Evolutionary conservation across 1,140 invertebrate species (phyloP).

Genomic region (Apis mellifera): DNA sequence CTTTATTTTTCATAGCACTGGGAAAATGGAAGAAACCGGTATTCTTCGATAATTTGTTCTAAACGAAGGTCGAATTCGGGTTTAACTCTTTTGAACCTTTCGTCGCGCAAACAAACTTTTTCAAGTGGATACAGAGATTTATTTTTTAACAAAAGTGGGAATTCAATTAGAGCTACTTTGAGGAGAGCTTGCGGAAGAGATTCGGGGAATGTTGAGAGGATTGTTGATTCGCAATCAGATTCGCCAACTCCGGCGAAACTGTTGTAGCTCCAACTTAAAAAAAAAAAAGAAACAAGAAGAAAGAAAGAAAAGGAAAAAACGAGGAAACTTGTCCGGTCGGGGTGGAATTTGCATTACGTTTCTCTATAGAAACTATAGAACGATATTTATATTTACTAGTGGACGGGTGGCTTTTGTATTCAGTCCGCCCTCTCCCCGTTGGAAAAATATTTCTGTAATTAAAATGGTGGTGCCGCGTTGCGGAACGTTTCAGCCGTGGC

Average conservation of each 20-base stretch:
- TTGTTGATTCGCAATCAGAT: neutral
- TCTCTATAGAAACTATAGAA: neutral
- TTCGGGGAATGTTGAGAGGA: neutral
- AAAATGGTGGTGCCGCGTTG: conserved; percentile 7
- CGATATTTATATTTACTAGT: neutral
- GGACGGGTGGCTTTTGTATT: neutral
- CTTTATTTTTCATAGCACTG: too few species aligned
- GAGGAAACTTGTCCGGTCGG: neutral
- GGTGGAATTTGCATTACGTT: neutral
- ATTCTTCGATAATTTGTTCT: neutral
- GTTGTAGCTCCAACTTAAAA: neutral
- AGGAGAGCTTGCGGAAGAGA: neutral
- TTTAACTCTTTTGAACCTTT: neutral
- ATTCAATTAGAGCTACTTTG: neutral
- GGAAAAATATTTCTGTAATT: conserved; percentile 45
- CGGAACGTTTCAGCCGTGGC: neutral
- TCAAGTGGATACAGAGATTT: neutral
- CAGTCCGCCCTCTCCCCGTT: too few species aligned
- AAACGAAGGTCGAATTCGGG: neutral
- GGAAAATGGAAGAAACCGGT: too few species aligned
- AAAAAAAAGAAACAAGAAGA: too few species aligned
- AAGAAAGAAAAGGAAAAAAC: neutral
- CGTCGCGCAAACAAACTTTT: neutral
- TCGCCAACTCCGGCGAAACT: neutral
- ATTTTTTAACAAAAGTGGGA: neutral